Percentiles rank a stretch among this genome's conserved stretches.
These are phyloP conservation scores for Malacoraja senta DNA, from an alignment of 2,797 vertebrate species.

Conservation along the genomic window DNA sequence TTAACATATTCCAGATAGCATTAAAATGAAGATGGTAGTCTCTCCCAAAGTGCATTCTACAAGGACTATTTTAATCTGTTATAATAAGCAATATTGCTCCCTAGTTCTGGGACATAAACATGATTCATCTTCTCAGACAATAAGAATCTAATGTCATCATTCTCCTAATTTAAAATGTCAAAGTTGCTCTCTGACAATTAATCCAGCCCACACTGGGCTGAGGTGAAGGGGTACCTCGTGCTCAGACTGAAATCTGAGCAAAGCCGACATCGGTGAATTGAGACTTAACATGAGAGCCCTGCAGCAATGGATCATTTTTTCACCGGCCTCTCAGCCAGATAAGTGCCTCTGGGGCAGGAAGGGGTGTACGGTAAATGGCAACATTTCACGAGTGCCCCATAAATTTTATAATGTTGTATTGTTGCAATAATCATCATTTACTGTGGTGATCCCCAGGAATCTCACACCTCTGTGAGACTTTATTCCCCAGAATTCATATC, in stretches of 20 bases:
- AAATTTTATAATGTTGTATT: background rate
- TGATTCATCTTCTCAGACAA: background rate
- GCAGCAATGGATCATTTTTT: background rate
- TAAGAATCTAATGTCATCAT: too few species aligned
- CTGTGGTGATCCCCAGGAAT: background rate
- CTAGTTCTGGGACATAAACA: background rate
- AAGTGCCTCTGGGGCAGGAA: background rate
- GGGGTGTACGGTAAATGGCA: background rate
- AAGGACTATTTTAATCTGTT: background rate
- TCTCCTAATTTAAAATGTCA: background rate
- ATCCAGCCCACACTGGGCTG: background rate
- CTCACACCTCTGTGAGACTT: background rate
- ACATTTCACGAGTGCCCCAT: background rate
- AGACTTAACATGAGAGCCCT: background rate
- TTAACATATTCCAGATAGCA: background rate
- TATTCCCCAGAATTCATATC: too few species aligned
- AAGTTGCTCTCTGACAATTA: background rate
- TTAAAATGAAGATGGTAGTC: background rate
- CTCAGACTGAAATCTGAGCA: background rate
- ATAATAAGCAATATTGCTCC: background rate
- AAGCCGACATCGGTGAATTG: background rate
- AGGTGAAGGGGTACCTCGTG: background rate
- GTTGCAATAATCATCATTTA: background rate
- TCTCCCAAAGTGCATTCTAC: background rate
- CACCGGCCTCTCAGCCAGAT: background rate